These are phyloP conservation scores for Anthopleura sola DNA, from an alignment of 64 coral and sea anemone species.

Conservation along the genomic window DNA sequence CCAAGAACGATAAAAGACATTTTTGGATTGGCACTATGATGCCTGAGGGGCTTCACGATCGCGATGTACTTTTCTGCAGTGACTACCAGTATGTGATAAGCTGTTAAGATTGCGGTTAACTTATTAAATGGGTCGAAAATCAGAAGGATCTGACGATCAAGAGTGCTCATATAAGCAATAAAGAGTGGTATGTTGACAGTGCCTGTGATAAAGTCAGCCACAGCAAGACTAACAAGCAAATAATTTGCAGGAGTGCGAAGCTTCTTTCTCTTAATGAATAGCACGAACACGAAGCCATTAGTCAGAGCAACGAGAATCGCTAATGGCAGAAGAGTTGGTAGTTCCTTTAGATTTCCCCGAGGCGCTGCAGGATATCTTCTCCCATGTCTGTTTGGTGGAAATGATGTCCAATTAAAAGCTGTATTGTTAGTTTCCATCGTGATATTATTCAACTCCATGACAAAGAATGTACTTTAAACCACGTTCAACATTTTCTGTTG, in stretches of 20 bases:
- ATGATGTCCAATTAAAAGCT: not conserved
- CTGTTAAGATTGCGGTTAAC: constrained; percentile 3
- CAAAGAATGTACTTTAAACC: too few relatives aligned
- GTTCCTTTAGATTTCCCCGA: not conserved
- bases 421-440: not conserved
- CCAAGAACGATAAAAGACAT: constrained; percentile 13
- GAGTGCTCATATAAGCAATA: not conserved
- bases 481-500: too few relatives aligned
- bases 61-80: constrained; percentile 43
- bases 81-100: constrained; percentile 49
- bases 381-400: not conserved
- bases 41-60: constrained; percentile 27
- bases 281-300: constrained; percentile 55
- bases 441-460: not conserved
- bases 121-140: not conserved
- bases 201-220: constrained; percentile 64
- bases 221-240: constrained; percentile 48
- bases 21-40: constrained; percentile 34
- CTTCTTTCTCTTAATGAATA: constrained; percentile 35
- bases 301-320: constrained; percentile 35
- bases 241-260: constrained; percentile 54
- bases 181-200: constrained; percentile 44
- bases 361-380: not conserved
- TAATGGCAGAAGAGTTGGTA: constrained; percentile 32
- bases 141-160: not conserved